phyloP scores from a whole-genome alignment of 1,140 invertebrate species.

The Asobara japonica region DNA sequence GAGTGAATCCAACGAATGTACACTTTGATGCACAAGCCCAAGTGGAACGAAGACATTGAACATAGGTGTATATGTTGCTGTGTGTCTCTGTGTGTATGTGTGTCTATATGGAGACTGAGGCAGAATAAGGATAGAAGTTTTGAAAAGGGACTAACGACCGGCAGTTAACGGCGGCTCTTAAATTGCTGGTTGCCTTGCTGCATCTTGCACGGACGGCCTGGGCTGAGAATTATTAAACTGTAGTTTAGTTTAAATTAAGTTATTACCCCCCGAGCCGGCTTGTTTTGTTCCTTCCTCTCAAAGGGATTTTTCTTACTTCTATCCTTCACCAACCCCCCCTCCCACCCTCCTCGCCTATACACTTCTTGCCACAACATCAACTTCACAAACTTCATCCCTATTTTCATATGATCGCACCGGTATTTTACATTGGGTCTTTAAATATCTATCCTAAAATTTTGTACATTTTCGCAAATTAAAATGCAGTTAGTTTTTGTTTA shows the following conservation, averaged over 20 bases:
- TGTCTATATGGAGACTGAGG: background rate
- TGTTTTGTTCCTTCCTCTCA: conserved; percentile 58
- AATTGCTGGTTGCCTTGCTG: conserved; percentile 66
- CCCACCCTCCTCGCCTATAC: background rate
- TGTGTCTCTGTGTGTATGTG: background rate
- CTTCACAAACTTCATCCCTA: background rate
- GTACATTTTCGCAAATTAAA: background rate
- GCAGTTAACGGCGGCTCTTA: conserved; percentile 69
- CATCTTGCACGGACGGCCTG: conserved; percentile 61
- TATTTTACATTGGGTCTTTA: background rate
- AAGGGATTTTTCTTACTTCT: conserved; percentile 42
- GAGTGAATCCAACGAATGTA: conserved; percentile 8
- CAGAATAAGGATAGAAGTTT: conserved; percentile 63
- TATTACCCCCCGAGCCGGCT: conserved; percentile 63
- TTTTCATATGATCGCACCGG: background rate
- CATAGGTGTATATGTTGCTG: background rate
- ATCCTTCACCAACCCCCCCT: conserved; percentile 22
- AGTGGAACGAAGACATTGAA: background rate
- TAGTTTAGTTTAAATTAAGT: conserved; percentile 70
- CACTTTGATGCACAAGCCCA: conserved; percentile 18
- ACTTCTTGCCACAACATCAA: background rate
- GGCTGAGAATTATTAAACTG: conserved; percentile 68
- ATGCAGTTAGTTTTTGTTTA: conserved; percentile 8
- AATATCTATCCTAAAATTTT: background rate
- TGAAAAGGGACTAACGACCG: conserved; percentile 69